Evolutionary conservation across 2,888 invertebrate species (phyloP), one percentile per base, ranked within the genome.

Genomic region (Stomorhina lunata): DNA sequence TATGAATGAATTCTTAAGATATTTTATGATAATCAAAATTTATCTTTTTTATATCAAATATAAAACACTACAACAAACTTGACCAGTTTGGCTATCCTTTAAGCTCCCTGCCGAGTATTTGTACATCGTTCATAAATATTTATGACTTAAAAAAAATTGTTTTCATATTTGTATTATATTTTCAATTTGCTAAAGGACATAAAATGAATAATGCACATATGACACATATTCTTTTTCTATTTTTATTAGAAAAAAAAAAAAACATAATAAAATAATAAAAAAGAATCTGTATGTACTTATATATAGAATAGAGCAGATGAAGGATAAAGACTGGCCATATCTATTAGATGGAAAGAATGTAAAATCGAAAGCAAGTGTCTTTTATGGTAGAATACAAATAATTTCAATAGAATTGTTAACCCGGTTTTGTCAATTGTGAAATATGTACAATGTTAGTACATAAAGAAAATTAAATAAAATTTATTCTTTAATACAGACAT

Each of bases 381-480:
- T 79, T 82, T 82, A 71, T 79, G 75, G 53, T 17, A 79, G n/a
- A 79, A 75, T 63, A 57, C 65, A 66, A 75, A 77, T 69, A 53
- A 75, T 71, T 82, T 82, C 82, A 76, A 82, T 79, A 66, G 79
- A 79, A 76, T 66, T 79, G 57, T 71, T 66, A 79, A 66, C 75
- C 79, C 79, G 50, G 71, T 75, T 79, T 82, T 82, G 48, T 75
- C 82, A 82, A 79, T 79, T 63, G 34, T 61, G 40, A 72, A 68
- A 57, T 27, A 48, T n/a, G n/a, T n/a, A n/a, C n/a, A n/a, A n/a
- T n/a, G n/a, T n/a, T n/a, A n/a, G n/a, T n/a, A n/a, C n/a, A n/a
- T n/a, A n/a, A n/a, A n/a, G n/a, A n/a, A n/a, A n/a, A n/a, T n/a
- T n/a, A n/a, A n/a, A n/a, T n/a, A 12, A 50, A 43, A 43, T 27